Base-by-base conservation (phyloP, 2,888 invertebrate genomes). In the Hydropsyche betteni region DNA sequence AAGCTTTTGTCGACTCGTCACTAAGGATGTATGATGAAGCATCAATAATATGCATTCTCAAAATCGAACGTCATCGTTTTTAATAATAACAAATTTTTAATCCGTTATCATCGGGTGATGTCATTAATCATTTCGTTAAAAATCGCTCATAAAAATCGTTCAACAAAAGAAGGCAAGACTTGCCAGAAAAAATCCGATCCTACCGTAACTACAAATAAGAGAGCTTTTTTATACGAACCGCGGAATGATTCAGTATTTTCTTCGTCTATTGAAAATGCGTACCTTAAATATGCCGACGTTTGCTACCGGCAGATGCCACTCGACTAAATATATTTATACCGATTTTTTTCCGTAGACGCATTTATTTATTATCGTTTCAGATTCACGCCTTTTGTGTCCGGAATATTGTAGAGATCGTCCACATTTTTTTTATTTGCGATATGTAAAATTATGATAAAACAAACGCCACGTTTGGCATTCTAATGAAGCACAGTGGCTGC, bases 41-140 rank as follows among this genome's bases (percentile, higher is more conserved):
- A n/a, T 16, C 55, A 55, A 55, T 55, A 55, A n/a, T 12, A 55
- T 55, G 55, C 55, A 55, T 55, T 16, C 12, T 55, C 55, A 55
- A 55, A 55, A 14, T 6, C 12, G 55, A 55, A 14, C n/a, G n/a
- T 55, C 55, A 55, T 55, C 55, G 55, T 16, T 55, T 55, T 55
- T 55, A 68, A 74, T 74, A 74, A 68, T 36, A 53, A 52, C 55
- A 64, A 69, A 74, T 74, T 44, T 53, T 71, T 50, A 55, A 74
- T 69, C 69, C 69, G 74, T 68, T 74, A 69, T 44, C 55, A 58
- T 58, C 53, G 71, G 71, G 55, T 69, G 53, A 74, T 55, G 53
- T 69, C 74, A 74, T 74, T 74, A 74, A 74, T 74, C 69, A 74
- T 74, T 24, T 36, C 52, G 58, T 69, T 68, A 24, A n/a, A 64